Base-by-base conservation (phyloP, 2,113 vertebrate genomes). In the Xyrauchen texanus region DNA sequence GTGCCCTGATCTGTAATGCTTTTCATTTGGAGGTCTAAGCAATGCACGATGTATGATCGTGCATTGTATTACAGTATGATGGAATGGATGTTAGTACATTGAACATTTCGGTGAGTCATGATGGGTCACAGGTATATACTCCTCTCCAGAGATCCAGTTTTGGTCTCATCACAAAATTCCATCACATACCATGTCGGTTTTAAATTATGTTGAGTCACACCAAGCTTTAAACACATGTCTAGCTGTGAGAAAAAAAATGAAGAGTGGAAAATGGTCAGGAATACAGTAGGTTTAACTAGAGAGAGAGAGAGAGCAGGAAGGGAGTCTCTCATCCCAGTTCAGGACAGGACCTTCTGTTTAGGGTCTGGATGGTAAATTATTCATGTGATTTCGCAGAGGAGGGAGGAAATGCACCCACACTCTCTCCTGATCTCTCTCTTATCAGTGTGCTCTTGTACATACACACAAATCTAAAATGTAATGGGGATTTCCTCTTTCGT, bases 341-440 rank as follows among this genome's bases (percentile, higher is more conserved):
- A n/a, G n/a, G n/a, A 89, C 76, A 73, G 49, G n/a, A n/a, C n/a
- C n/a, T n/a, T n/a, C n/a, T n/a, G n/a, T n/a, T n/a, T 8, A 8
- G 7, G 8, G 51, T 52, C 0, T 9, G n/a, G n/a, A n/a, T 52
- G 82, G 84, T 85, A 86, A 55, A 80, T 76, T 34, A 72, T 83
- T 67, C 81, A 92, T 92, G 91, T 84, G 89, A 79, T 81, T 87
- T 88, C 83, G 83, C 87, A 86, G 79, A 83, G 85, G 76, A 86
- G 7, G 49, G 63, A 51, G 55, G 21, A 81, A 81, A 77, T n/a
- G n/a, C n/a, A n/a, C n/a, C n/a, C n/a, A n/a, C n/a, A n/a, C n/a
- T n/a, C n/a, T n/a, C n/a, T n/a, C n/a, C n/a, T n/a, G n/a, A n/a
- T n/a, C n/a, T n/a, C n/a, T n/a, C n/a, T n/a, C n/a, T n/a, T n/a